Base-by-base conservation (phyloP, 2,113 vertebrate species). In the Poecile atricapillus region DNA sequence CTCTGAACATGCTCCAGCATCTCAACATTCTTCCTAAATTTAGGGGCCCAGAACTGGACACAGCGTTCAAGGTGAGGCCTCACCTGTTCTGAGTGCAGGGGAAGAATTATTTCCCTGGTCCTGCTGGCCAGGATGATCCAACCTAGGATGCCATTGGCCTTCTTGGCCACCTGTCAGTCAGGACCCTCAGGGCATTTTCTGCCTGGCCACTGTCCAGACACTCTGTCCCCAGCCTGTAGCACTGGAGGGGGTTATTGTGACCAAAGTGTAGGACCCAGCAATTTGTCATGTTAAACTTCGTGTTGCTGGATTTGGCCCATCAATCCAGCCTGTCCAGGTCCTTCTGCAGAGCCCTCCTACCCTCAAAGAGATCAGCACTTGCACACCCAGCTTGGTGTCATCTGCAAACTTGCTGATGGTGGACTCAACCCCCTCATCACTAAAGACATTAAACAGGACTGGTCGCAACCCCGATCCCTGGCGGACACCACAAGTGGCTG, bases 281-380 rank as follows among this genome's bases (percentile, higher is more conserved):
- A 9, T 9, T 10, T 11, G 1, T 25, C 52, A 25, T 25, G 13
- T 7, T 68, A 43, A 67, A 59, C 13, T 13, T 43, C 62, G 10
- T 43, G 14, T 27, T 1, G 1, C 1, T 67, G 25, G 25, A 59
- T 43, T 35, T 3, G 3, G 52, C 2, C 44, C 44, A 37, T 44
- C 13, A 0, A 2, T 59, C 9, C 71, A 76, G 62, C 21, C 31
- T 37, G 25, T 12, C 4, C 37, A 59, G 17, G 17, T 33, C 53
- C 14, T 11, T 77, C 9, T 68, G 31, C 62, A 59, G 53, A 33
- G 37, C 5, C 5, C 7, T 59, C 17, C 25, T 35, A 37, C 9
- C 3, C 18, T 43, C 25, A 39, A 59, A 4, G 7, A 49, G 13
- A 43, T 50, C 25, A 67, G 35, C 24, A 31, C 21, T 25, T 6